These are phyloP conservation scores for Theristicus caerulescens DNA, from an alignment of 2,113 vertebrate species.

Conservation along the genomic window DNA sequence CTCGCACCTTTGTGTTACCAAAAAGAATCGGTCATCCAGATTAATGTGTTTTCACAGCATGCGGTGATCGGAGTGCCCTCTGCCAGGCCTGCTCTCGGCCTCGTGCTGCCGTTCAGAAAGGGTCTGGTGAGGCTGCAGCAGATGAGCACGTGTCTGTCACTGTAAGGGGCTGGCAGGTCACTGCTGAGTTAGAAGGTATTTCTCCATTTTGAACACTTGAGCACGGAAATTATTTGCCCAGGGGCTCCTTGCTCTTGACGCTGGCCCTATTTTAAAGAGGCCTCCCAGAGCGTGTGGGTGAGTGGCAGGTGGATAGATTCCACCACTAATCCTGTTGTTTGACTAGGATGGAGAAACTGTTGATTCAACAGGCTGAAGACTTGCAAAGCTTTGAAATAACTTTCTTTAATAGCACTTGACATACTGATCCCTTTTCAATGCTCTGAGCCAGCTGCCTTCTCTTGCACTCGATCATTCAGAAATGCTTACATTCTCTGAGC, in stretches of 20 bases:
- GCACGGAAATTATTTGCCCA: background rate
- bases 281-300: background rate
- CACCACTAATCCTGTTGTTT: constrained; percentile 46
- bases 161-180: background rate
- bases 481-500: background rate
- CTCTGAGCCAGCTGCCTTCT: constrained; percentile 23
- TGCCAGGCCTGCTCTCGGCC: background rate
- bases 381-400: constrained; percentile 54
- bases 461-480: background rate
- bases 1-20: background rate
- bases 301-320: constrained; percentile 17
- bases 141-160: background rate
- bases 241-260: background rate
- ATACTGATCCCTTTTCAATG: background rate
- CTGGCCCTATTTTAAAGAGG: background rate
- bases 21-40: background rate
- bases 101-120: background rate
- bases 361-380: constrained; percentile 36
- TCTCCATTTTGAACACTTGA: background rate
- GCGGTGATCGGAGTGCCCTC: background rate
- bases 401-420: constrained; percentile 32
- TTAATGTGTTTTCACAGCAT: background rate
- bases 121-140: background rate
- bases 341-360: constrained; percentile 7
- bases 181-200: background rate